Evolutionary conservation across 1,140 invertebrate species (phyloP), one percentile per base, ranked within the genome.

Genomic region (Drosophila sp.): DNA sequence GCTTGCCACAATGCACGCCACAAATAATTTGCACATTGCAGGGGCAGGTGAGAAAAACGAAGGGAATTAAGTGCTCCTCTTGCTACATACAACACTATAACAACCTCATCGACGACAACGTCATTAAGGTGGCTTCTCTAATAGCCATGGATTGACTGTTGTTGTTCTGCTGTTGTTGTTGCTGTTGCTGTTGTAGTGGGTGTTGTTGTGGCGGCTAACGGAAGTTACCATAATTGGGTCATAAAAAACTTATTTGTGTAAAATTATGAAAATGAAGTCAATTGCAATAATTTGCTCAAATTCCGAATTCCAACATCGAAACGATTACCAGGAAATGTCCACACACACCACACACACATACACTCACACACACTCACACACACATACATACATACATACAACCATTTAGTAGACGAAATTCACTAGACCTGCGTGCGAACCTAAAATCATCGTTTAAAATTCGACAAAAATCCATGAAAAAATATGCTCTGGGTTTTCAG

Each of bases 181-280:
- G 66, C 40, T 54, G 40, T 50, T 57, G 32, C 43, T 34, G 50
- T 45, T 7, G 43, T 36, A 13, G 11, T 36, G 38, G 40, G 8
- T 56, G 54, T 46, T 46, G 54, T 50, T 61, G 46, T 38, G 45
- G 72, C 25, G 41, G 38, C 9, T 21, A 65, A 32, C 71, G 72
- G 75, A 78, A 64, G 72, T 64, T 32, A 9, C 65, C 59, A 63
- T 81, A 86, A 86, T 86, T 87, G 75, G 82, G 75, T 86, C 82
- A 86, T 87, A 87, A 86, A 87, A 86, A 76, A 87, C 82, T 81
- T 78, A 86, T 86, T 86, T 86, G 82, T 82, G 75, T 87, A 82
- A 82, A 86, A 86, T 87, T 87, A 87, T 78, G 75, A 86, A 82
- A 81, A 81, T 81, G 76, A 87, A 86, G 75, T 82, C 82, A 87